Evolutionary conservation across 2,888 invertebrate genomes (phyloP).

Genomic region (Elegia similella): DNA sequence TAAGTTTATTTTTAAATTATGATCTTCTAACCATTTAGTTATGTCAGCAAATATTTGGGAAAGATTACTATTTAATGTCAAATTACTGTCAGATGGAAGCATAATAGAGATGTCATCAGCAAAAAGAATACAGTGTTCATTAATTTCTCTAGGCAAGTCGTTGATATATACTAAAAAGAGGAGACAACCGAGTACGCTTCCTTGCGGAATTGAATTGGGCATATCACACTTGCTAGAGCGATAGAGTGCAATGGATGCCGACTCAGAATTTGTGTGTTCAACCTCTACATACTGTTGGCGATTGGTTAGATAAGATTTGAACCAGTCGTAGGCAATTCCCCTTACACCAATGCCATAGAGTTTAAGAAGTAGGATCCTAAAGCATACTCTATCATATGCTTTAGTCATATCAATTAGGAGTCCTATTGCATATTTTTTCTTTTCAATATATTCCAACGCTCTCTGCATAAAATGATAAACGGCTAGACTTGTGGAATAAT

Average conservation of each 20-base stretch:
- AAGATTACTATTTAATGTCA: conserved; percentile 2
- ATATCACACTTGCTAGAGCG: too few species aligned
- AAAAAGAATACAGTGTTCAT: conserved; percentile 7
- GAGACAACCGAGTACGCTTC: too few species aligned
- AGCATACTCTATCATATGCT: conserved; percentile 14
- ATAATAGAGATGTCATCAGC: conserved; percentile 4
- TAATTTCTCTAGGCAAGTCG: neutral
- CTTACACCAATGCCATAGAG: conserved; percentile 10
- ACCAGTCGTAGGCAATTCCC: conserved; percentile 8
- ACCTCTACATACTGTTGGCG: neutral
- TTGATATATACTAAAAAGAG: too few species aligned
- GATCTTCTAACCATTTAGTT: neutral
- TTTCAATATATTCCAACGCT: neutral
- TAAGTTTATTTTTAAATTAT: neutral
- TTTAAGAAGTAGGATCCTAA: conserved; percentile 7
- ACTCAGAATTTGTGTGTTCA: too few species aligned
- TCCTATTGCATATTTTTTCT: neutral
- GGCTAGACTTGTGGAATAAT: neutral
- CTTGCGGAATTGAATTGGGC: too few species aligned
- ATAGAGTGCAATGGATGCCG: too few species aligned
- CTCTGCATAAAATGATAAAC: neutral
- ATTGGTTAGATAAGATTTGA: neutral
- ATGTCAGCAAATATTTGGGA: neutral
- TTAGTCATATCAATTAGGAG: conserved; percentile 15
- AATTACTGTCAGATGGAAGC: neutral